Percentiles rank a stretch among this genome's conserved stretches.
These are phyloP conservation scores for Maniola jurtina DNA, from an alignment of 1,140 invertebrate genomes.

Conservation along the genomic window DNA sequence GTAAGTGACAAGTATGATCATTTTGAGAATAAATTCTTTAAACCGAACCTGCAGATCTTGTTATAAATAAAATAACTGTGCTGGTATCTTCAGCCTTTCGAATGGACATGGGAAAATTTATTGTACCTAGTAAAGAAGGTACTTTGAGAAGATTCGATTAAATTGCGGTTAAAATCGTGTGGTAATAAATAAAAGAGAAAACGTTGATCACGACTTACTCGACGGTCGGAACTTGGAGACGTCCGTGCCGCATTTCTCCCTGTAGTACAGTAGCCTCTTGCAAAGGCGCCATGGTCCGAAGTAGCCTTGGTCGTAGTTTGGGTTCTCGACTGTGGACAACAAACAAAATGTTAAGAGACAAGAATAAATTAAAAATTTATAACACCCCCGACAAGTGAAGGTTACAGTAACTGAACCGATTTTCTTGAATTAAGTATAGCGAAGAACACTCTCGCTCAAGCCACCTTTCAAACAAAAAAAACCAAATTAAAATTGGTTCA, in stretches of 20 bases:
- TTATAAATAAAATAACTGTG: too few relatives aligned
- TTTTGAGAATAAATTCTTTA: too few relatives aligned
- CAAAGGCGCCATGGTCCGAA: constrained; percentile 92
- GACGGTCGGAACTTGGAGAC: constrained; percentile 88
- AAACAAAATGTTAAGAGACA: background rate
- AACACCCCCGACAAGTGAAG: too few relatives aligned
- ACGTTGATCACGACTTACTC: constrained; percentile 80
- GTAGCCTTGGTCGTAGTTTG: constrained; percentile 85
- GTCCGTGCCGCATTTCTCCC: constrained; percentile 88
- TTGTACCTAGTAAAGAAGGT: background rate
- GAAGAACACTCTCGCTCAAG: too few relatives aligned
- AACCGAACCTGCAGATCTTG: too few relatives aligned
- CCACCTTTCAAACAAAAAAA: too few relatives aligned
- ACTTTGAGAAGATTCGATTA: constrained; percentile 12
- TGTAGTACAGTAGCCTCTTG: constrained; percentile 87
- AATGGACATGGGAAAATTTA: constrained; percentile 19
- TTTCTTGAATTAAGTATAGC: too few relatives aligned
- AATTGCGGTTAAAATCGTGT: constrained; percentile 30
- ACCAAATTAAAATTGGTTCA: too few relatives aligned
- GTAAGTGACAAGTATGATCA: too few relatives aligned
- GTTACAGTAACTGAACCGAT: too few relatives aligned
- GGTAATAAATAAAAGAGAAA: constrained; percentile 32
- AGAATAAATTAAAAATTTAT: too few relatives aligned
- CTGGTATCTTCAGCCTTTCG: too few relatives aligned
- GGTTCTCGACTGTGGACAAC: constrained; percentile 78